phyloP scores from a whole-genome alignment of 2,888 invertebrate species.

The Lasius fuliginosus region DNA sequence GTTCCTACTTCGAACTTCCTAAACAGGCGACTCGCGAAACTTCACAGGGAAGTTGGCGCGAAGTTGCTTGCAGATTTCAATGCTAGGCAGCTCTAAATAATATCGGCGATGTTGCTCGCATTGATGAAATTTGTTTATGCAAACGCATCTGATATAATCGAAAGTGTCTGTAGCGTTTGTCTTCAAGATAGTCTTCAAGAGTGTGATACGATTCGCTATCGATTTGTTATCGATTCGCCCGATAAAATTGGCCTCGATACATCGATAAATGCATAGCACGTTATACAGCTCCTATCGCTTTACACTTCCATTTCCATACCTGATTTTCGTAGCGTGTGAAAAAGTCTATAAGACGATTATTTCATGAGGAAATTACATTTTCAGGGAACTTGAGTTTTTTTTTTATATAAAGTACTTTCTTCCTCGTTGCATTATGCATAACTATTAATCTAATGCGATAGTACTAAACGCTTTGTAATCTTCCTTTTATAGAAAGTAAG shows the following conservation, averaged over 20 bases:
- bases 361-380: background rate
- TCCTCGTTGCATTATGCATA: background rate
- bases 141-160: slow-evolving; percentile 17
- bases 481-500: background rate
- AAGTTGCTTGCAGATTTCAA: slow-evolving; percentile 45
- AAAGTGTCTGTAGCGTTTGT: slow-evolving; percentile 12
- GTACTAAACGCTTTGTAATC: background rate
- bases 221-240: background rate
- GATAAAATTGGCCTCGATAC: slow-evolving; percentile 31
- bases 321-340: background rate
- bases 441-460: background rate
- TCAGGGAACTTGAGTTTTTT: background rate
- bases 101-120: slow-evolving; percentile 25
- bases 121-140: slow-evolving; percentile 46
- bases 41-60: slow-evolving; percentile 50
- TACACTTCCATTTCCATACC: slow-evolving; percentile 20
- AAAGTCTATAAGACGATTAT: background rate
- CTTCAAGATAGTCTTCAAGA: background rate
- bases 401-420: background rate
- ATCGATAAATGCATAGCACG: slow-evolving; percentile 17
- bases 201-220: too few species aligned
- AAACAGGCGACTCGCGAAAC: slow-evolving; percentile 70
- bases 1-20: slow-evolving; percentile 71
- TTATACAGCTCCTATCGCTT: background rate
- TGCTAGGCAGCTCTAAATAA: slow-evolving; percentile 47